Evolutionary conservation across 2,113 vertebrate species (phyloP), one percentile per base, ranked within the genome.

Genomic region (Nibea albiflora): DNA sequence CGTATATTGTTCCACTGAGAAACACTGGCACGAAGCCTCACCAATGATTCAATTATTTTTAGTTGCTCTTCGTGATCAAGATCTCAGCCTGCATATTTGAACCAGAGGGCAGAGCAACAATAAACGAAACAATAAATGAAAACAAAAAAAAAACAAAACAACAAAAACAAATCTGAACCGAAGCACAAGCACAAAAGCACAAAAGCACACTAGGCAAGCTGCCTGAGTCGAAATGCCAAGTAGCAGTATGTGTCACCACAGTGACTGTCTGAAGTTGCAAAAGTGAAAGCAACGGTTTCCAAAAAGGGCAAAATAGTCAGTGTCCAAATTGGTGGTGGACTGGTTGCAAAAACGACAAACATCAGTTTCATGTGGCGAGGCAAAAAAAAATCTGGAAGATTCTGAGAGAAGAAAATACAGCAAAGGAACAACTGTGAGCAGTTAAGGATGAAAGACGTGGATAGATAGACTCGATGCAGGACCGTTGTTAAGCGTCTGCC

Each of bases 261-360:
- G 19, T n/a, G 20, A 24, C 52, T 76, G 56, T 47, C 19, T 47
- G 6, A 65, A 28, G 49, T 24, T 20, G n/a, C 16, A 46, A 11
- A 39, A 35, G 42, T 35, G 19, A 22, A 57, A 70, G 52, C 11
- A 71, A 20, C 63, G 50, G 44, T 24, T 78, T 44, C 65, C 46
- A 63, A 71, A 71, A 78, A 47, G 11, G 47, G 22, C 42, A 42
- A 78, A 65, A 47, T 8, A 22, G 50, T 47, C 2, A 1, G 67
- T 63, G 3, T 16, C 35, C 62, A 74, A 61, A 64, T n/a, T 56
- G 35, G 3, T 49, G 58, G 19, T 63, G 20, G 26, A 63, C 16
- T 35, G 10, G 16, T 64, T 4, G 26, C 17, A 65, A 72, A 71
- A 71, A 63, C 26, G 58, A 54, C 50, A 50, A 39, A 71, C 56